Evolutionary conservation across 2,113 vertebrate genomes (phyloP), one percentile per base, ranked within the genome.

Genomic region (Origma solitaria): DNA sequence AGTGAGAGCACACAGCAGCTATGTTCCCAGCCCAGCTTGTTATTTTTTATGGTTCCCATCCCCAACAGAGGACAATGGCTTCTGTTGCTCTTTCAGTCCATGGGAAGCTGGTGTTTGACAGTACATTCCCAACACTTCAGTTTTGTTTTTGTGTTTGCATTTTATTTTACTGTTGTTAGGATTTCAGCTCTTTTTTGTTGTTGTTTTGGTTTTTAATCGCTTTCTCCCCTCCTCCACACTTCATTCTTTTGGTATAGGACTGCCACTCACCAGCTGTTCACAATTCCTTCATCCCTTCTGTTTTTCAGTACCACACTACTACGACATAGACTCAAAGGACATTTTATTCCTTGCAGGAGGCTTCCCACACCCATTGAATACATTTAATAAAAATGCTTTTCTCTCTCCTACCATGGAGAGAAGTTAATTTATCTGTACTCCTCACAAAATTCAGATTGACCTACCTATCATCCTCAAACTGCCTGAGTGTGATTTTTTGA

Each of bases 201-300:
- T 62, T 69, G 49, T 62, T 81, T 69, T 56, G 40, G 0, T 37
- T 81, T 89, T 51, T 6, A 88, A 79, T 79, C 72, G 83, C 72
- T 68, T 90, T 85, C 66, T 81, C 60, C 80, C 78, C 83, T 82
- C 86, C 93, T 89, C 88, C 92, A 61, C 54, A 8, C 23, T 72
- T 77, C 47, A 72, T 88, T 94, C 89, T 93, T 96, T 91, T 84
- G 83, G 92, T 81, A 71, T 28, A 83, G 91, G 56, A 49, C 93
- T 92, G 90, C 86, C 88, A 95, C 86, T 88, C 70, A 91, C 94
- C 97, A 97, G 97, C 96, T 97, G 96, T 95, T 95, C 94, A 93
- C 87, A 86, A 85, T 95, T 93, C 92, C 94, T 95, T 92, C 72
- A 92, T 60, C 60, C 83, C 71, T 88, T 90, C 85, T 94, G 86